Evolutionary conservation across 2,113 vertebrate species (phyloP), one percentile per base, ranked within the genome.

Genomic region (Brienomyrus brachyistius): DNA sequence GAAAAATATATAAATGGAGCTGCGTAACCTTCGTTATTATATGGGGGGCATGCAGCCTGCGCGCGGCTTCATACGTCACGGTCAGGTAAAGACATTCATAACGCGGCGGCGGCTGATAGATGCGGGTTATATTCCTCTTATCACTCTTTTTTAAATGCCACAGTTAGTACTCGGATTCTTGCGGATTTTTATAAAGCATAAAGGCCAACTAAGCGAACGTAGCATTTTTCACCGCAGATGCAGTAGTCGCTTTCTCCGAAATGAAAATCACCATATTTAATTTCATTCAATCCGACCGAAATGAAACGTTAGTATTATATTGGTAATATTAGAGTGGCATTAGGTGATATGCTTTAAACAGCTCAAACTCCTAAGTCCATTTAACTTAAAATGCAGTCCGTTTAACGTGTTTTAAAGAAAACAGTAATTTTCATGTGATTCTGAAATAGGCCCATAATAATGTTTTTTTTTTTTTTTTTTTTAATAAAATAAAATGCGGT

Each of bases 1-100:
- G 43, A 23, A 84, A 45, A 84, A 84, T 45, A 84, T 21, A 48
- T 4, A 23, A 84, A 84, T 48, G 5, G 48, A 2, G 19, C 21
- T 23, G 54, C 17, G 52, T 5, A 6, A 59, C 23, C 0, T 9
- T 62, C 21, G 56, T n/a, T 23, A n/a, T n/a, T 50, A n/a, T 62
- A 50, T 10, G 48, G 56, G 23, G 19, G 19, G 19, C 54, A 56
- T 43, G 45, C 35, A 5, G 23, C 40, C 1, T 10, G 47, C 8
- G 21, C 21, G 0, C 95, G 96, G 96, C 96, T 98, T 97, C 97
- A 98, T 98, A 97, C 95, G 98, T 98, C 97, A 98, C 97, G 23
- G 45, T 9, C 19, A 83, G 43, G 80, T 11, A 48, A 48, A 83
- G 21, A n/a, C 54, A n/a, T n/a, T 62, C n/a, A 62, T n/a, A n/a